Percentiles rank a stretch among this genome's conserved stretches.
Conservation (phyloP, 2,797 vertebrate species). For the Urocyon cinereoargenteus region DNA sequence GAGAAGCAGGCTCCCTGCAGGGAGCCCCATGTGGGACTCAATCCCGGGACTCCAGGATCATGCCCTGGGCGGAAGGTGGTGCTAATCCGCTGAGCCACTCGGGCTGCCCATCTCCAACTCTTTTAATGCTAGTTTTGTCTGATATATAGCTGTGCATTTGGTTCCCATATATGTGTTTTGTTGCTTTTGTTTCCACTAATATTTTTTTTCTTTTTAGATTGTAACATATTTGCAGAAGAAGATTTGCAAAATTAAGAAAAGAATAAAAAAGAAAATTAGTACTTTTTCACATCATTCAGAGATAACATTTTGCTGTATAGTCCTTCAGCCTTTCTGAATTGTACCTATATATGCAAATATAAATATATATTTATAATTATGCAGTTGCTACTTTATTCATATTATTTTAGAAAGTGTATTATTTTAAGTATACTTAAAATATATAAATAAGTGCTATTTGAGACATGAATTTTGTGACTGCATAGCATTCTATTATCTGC, state of each 20-base stretch:
- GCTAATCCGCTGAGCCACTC: no score
- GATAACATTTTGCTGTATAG: background rate
- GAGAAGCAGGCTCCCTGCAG: no score
- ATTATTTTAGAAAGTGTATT: background rate
- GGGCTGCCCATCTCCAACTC: background rate
- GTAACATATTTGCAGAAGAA: background rate
- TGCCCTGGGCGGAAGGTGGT: no score
- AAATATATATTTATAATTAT: background rate
- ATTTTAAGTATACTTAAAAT: background rate
- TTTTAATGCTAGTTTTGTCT: background rate
- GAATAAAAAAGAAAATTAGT: background rate
- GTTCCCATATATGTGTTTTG: background rate
- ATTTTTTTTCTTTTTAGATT: background rate
- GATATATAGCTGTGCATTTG: background rate
- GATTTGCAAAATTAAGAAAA: conserved; percentile 14
- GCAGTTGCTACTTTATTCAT: background rate
- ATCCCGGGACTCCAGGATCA: no score
- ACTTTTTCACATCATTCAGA: background rate
- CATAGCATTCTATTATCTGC: background rate
- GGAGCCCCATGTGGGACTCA: no score
- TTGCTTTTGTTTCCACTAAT: background rate
- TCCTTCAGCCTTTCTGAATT: background rate
- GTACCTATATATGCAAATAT: background rate
- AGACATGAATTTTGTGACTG: background rate
- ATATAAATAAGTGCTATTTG: background rate